Evolutionary conservation across 2,888 invertebrate genomes (phyloP).

Genomic region (Creontiades dilutus): DNA sequence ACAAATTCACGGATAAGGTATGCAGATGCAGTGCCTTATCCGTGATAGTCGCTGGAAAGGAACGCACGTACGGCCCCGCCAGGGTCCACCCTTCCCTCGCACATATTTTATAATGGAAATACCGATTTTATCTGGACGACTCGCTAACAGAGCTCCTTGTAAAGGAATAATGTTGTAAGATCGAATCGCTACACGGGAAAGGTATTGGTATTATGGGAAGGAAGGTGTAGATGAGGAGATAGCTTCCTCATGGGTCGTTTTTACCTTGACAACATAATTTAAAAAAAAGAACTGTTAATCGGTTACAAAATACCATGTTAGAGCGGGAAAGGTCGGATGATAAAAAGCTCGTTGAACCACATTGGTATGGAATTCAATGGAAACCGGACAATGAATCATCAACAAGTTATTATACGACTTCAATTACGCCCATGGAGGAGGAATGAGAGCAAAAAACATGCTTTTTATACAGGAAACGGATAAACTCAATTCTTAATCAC

Average conservation of each 20-base stretch:
- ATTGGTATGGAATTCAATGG: no score
- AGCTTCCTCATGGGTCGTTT: neutral
- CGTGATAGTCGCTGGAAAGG: neutral
- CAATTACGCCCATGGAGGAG: no score
- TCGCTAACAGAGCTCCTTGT: slow-evolving; percentile 29
- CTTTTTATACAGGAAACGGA: no score
- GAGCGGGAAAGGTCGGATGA: no score
- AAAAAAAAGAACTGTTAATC: neutral
- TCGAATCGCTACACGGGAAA: neutral
- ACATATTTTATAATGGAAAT: slow-evolving; percentile 34
- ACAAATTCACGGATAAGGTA: no score
- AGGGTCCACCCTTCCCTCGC: neutral
- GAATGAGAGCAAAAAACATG: no score
- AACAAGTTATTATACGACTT: no score
- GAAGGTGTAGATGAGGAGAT: slow-evolving; percentile 34
- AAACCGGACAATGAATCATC: no score
- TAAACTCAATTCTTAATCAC: no score
- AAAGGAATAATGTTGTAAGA: slow-evolving; percentile 22
- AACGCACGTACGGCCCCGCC: neutral
- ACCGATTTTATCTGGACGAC: slow-evolving; percentile 1
- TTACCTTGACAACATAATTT: slow-evolving; percentile 22
- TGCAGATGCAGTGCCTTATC: neutral
- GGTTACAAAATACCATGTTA: neutral
- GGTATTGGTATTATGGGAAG: neutral
- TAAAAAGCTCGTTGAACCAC: no score